A percentile compares a stretch with the other conserved stretches of the same genome.
Conservation (phyloP, 2,888 invertebrate species). For the Laothoe populi region DNA sequence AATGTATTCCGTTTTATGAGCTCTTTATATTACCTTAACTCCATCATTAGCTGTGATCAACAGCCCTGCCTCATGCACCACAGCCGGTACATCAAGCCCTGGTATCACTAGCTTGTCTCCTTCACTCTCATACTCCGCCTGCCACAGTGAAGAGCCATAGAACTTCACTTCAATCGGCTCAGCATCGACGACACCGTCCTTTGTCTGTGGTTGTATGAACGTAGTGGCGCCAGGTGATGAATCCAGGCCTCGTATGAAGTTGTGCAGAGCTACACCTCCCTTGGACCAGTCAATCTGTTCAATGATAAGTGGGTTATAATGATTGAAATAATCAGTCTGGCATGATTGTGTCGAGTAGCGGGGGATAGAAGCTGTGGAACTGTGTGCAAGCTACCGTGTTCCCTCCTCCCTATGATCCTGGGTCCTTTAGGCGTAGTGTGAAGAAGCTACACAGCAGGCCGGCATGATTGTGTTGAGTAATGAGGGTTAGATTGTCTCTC, state of each 20-base stretch:
- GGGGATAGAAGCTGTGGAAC: no score
- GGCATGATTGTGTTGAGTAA: no score
- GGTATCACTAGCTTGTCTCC: slow-evolving; percentile 86
- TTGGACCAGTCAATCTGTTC: slow-evolving; percentile 89
- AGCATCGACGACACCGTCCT: slow-evolving; percentile 65
- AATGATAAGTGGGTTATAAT: background rate
- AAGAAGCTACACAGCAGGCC: no score
- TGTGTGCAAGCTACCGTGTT: no score
- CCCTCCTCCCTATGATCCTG: no score
- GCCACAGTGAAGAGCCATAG: slow-evolving; percentile 93
- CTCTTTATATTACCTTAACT: slow-evolving; percentile 85
- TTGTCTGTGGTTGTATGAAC: slow-evolving; percentile 66
- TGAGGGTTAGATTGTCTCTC: no score
- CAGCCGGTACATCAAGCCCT: slow-evolving; percentile 85
- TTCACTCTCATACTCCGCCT: slow-evolving; percentile 73
- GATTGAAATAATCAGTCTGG: no score
- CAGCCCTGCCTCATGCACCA: slow-evolving; percentile 92
- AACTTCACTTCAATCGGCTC: slow-evolving; percentile 78
- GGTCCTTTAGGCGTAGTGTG: no score
- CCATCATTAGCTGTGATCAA: slow-evolving; percentile 93
- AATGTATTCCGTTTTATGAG: no score
- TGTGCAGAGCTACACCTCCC: slow-evolving; percentile 91
- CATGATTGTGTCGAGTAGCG: no score
- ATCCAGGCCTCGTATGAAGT: slow-evolving; percentile 97
- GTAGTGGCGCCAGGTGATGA: slow-evolving; percentile 97